Evolutionary conservation across 1,140 invertebrate genomes (phyloP).

Genomic region (Augochlora pura): DNA sequence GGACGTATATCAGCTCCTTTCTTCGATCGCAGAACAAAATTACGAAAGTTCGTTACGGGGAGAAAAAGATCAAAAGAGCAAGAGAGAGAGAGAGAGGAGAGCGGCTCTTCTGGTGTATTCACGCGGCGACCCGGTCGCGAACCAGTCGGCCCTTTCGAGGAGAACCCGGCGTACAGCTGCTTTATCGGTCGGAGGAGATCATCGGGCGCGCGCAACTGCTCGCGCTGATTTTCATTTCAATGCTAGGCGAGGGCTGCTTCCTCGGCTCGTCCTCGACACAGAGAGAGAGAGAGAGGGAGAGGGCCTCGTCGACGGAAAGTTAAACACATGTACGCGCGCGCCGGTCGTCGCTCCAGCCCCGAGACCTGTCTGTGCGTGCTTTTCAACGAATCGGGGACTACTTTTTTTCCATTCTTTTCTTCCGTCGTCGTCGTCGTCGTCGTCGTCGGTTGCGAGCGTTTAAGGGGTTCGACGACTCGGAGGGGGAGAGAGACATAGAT

Average conservation of each 20-base stretch:
- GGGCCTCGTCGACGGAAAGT: conserved; percentile 7
- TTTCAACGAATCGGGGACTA: not conserved
- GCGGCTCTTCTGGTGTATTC: conserved; percentile 1
- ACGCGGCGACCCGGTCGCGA: conserved; percentile 40
- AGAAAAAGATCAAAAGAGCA: too few species aligned
- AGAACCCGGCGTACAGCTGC: conserved; percentile 49
- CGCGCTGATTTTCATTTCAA: conserved; percentile 60
- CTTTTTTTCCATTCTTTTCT: too few species aligned
- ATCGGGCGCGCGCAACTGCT: conserved; percentile 16
- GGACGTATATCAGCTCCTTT: not conserved
- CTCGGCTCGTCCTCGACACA: not conserved
- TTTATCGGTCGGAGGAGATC: conserved; percentile 24
- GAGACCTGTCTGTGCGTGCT: conserved; percentile 10
- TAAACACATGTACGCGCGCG: not conserved
- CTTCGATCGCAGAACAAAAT: conserved; percentile 1
- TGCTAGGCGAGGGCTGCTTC: conserved; percentile 10
- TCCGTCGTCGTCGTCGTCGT: not conserved
- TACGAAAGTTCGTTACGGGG: conserved; percentile 9
- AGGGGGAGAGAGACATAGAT: too few species aligned
- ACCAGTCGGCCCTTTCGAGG: conserved; percentile 51
- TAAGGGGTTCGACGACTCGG: not conserved
- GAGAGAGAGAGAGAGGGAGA: not conserved
- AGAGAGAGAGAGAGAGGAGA: too few species aligned
- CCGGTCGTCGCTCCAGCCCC: not conserved
- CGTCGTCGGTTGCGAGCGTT: not conserved